Evolutionary conservation across 2,888 invertebrate species (phyloP), one percentile per base, ranked within the genome.

Genomic region (Rhyacophila evoluta): DNA sequence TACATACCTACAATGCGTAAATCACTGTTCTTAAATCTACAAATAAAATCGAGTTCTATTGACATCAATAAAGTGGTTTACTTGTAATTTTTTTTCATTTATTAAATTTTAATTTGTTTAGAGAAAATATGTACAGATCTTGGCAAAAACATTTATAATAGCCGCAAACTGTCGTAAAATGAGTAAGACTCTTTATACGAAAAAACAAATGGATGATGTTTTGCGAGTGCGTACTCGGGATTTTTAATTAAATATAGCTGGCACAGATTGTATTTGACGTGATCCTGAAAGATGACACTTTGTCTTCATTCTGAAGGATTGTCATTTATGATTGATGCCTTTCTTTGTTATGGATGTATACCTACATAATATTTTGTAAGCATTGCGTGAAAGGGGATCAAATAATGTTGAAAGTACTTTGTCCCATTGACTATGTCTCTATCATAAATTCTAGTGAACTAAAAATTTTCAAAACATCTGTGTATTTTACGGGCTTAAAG

Each of bases 201-300:
- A 55, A 19, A 55, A 55, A 55, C 55, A 55, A 6, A 55, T 19
- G 19, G 55, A 19, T 19, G 55, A 19, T 55, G 55, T 55, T 55
- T 55, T 55, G 12, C 55, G 39, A 39, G 12, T 39, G 39, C 39
- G 39, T 39, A n/a, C 19, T 55, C 55, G 10, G 19, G 55, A 15
- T 2, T 55, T 55, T 55, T 55, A 55, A 55, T 55, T 55, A 55
- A 55, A 55, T 55, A 55, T 19, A 25, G 55, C 55, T 8, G 19
- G 55, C 55, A 25, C 55, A 55, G 55, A 55, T 55, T 55, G 55
- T 55, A 55, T 55, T 55, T 55, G 55, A 55, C 55, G 55, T 55
- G 15, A 55, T 55, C 55, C 19, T 55, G 55, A 55, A 55, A 10
- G 55, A 55, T 55, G 55, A 55, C 55, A 15, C 55, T 55, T 55